These are phyloP conservation scores for Andrena bicolor DNA, from an alignment of 2,888 invertebrate species.

Conservation along the genomic window DNA sequence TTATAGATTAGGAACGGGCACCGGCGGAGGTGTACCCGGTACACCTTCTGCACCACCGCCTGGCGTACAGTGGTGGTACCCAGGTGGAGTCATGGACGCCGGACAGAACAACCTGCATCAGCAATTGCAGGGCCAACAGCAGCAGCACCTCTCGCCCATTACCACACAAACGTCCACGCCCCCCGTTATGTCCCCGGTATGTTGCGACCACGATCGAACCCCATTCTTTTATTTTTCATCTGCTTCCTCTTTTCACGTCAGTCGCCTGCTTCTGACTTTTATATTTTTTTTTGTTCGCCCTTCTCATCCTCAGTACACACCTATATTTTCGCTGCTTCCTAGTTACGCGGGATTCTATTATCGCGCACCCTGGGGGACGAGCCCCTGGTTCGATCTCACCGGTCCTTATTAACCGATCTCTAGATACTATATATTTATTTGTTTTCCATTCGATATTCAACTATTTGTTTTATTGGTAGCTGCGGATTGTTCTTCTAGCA, in stretches of 20 bases:
- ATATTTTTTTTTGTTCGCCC: background rate
- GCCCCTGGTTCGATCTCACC: slow-evolving; percentile 7
- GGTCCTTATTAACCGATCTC: slow-evolving; percentile 30
- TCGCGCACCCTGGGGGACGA: background rate
- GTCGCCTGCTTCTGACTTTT: slow-evolving; percentile 52
- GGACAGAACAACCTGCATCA: slow-evolving; percentile 87
- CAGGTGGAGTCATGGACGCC: slow-evolving; percentile 88
- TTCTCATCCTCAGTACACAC: slow-evolving; percentile 2
- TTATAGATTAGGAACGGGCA: slow-evolving; percentile 89
- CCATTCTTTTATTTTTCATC: slow-evolving; percentile 41
- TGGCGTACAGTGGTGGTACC: slow-evolving; percentile 92
- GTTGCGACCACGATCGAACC: slow-evolving; percentile 72
- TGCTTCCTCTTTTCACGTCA: slow-evolving; percentile 49
- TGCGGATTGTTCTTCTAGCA: too few relatives aligned
- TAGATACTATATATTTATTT: too few relatives aligned
- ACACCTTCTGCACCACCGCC: slow-evolving; percentile 84
- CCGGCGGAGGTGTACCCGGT: slow-evolving; percentile 83
- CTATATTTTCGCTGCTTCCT: slow-evolving; percentile 21
- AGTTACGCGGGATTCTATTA: slow-evolving; percentile 28
- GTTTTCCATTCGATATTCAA: too few relatives aligned
- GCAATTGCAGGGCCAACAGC: slow-evolving; percentile 84
- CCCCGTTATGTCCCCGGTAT: slow-evolving; percentile 84
- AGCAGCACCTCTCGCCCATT: slow-evolving; percentile 83
- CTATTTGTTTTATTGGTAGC: too few relatives aligned
- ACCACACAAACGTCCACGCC: slow-evolving; percentile 83